Conservation (phyloP, 2,113 vertebrate genomes). For the Pungitius pungitius region DNA sequence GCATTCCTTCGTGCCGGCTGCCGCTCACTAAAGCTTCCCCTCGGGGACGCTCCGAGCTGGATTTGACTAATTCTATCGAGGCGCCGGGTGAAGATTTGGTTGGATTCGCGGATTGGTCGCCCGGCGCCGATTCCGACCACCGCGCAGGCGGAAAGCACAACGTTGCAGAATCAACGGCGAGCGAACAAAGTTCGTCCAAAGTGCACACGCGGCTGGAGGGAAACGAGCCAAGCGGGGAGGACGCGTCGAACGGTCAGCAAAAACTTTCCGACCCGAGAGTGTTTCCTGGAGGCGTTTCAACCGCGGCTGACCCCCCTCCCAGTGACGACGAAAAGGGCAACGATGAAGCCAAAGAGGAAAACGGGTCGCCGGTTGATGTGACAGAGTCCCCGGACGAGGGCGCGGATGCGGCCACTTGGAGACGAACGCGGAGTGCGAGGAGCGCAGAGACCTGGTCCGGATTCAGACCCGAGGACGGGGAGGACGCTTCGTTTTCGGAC, state of each 20-base stretch:
- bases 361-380: slow-evolving; percentile 4
- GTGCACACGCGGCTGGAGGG: slow-evolving; percentile 17
- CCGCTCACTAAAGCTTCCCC: slow-evolving; percentile 38
- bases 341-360: neutral
- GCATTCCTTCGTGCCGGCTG: slow-evolving; percentile 75
- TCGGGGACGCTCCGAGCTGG: slow-evolving; percentile 45
- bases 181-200: slow-evolving; percentile 68
- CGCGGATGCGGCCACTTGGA: slow-evolving; percentile 41
- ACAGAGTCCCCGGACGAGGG: slow-evolving; percentile 11
- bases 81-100: slow-evolving; percentile 42
- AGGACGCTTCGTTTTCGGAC: slow-evolving; percentile 77
- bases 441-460: slow-evolving; percentile 75
- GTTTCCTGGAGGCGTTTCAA: slow-evolving; percentile 9
- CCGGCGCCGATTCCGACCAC: neutral
- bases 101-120: slow-evolving; percentile 47
- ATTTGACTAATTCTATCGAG: slow-evolving; percentile 53
- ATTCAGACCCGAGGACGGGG: slow-evolving; percentile 50
- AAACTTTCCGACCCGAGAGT: slow-evolving; percentile 62
- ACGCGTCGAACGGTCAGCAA: slow-evolving; percentile 11
- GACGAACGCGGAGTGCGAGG: slow-evolving; percentile 49
- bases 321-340: slow-evolving; percentile 8
- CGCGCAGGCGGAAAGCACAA: slow-evolving; percentile 8
- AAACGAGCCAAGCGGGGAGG: slow-evolving; percentile 34
- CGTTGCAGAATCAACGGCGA: slow-evolving; percentile 41
- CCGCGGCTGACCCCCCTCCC: neutral